phyloP scores from a whole-genome alignment of 2,888 invertebrate genomes.

The Chouioia cunea region DNA sequence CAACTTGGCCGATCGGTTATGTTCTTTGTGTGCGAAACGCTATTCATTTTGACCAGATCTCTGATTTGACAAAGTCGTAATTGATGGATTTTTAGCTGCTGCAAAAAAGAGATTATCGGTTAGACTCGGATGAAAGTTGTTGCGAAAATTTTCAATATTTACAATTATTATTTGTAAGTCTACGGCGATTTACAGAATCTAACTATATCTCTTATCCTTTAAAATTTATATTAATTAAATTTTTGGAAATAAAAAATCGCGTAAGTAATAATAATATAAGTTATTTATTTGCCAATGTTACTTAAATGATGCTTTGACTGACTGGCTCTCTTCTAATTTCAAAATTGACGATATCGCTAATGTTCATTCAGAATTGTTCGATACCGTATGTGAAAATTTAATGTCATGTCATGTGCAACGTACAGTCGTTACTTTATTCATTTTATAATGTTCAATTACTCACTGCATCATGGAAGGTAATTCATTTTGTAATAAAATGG shows the following conservation, averaged over 20 bases:
- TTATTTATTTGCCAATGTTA: no score
- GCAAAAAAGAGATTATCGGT: neutral
- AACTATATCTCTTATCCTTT: no score
- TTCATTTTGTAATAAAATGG: conserved; percentile 15
- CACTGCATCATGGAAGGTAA: conserved; percentile 1
- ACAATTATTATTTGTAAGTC: no score
- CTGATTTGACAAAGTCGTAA: conserved; percentile 18
- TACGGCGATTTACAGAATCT: no score
- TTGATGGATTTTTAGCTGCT: conserved; percentile 18
- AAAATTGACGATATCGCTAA: neutral
- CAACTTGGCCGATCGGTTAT: conserved; percentile 21
- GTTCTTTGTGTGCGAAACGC: conserved; percentile 11
- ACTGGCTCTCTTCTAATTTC: neutral
- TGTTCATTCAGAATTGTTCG: neutral
- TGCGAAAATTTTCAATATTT: no score
- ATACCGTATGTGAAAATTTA: neutral
- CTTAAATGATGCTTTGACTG: no score
- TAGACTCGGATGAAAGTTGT: neutral
- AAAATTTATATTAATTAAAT: no score
- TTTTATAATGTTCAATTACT: conserved; percentile 27
- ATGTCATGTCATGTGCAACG: neutral
- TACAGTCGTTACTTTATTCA: conserved; percentile 20
- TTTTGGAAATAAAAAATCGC: no score
- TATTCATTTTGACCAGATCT: conserved; percentile 5
- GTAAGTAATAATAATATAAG: no score